A percentile compares a stretch with the other conserved stretches of the same genome.
Conservation (phyloP, 35 echinoderm and acorn worm genomes). For the Acanthaster planci region DNA sequence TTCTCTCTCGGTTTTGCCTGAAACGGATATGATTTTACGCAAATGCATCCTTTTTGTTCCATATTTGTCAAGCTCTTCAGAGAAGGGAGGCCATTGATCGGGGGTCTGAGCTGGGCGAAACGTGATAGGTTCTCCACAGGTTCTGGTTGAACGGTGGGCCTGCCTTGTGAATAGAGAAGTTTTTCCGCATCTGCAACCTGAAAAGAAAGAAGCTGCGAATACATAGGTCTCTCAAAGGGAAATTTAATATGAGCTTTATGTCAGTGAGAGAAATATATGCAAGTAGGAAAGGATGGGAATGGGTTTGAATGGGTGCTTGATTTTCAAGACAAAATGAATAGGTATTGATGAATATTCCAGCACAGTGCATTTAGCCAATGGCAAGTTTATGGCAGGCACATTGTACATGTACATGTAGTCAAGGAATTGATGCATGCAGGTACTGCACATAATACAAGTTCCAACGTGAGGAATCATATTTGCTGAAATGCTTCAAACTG, state of each 20-base stretch:
- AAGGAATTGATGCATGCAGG: too few species aligned
- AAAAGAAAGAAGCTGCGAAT: too few species aligned
- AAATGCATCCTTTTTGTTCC: conserved; percentile 20
- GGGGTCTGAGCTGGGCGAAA: not conserved
- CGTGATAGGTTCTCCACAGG: conserved; percentile 3
- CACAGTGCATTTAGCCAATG: not conserved
- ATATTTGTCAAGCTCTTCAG: conserved; percentile 15
- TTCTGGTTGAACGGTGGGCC: conserved; percentile 2
- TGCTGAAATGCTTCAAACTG: too few species aligned
- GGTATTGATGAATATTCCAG: conserved; percentile 13
- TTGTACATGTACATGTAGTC: too few species aligned
- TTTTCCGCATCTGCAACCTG: not conserved
- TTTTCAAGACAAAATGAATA: conserved; percentile 7
- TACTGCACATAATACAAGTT: too few species aligned
- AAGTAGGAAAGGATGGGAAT: not conserved
- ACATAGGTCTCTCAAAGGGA: not conserved
- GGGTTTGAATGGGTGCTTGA: not conserved
- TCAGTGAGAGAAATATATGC: not conserved
- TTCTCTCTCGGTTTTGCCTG: not conserved
- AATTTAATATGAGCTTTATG: conserved; percentile 8
- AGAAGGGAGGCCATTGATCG: not conserved
- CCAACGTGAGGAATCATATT: too few species aligned
- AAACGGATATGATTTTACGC: conserved; percentile 27
- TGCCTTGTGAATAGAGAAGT: conserved; percentile 9
- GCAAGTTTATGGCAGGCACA: too few species aligned